Evolutionary conservation across 1,140 invertebrate genomes (phyloP), one percentile per base, ranked within the genome.

Genomic region (Aphis gossypii): DNA sequence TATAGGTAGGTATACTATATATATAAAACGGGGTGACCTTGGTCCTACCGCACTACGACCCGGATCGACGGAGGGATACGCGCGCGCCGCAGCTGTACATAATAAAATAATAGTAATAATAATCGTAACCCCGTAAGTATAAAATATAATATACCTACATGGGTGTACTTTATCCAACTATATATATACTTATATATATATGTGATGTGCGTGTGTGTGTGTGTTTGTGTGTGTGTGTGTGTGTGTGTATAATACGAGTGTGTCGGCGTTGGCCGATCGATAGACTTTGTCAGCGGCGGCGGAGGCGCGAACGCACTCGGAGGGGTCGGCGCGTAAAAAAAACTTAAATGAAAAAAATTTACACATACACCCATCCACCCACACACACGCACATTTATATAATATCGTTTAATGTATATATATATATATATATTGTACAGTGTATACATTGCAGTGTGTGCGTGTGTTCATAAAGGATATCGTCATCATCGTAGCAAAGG

Each of bases 21-120:
- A n/a, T 76, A 76, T 76, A 46, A 25, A 23, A 46, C 54, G 11
- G 21, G 23, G 46, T 35, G 90, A 92, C 91, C 91, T 92, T 92
- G 91, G 91, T 92, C 91, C 91, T 92, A 92, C 91, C 91, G 76
- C 91, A 92, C 91, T 92, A 83, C 76, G 76, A 84, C 76, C 91
- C 76, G 76, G 35, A 21, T 51, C 76, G 82, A 51, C n/a, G 56
- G 56, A 44, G 41, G 21, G 83, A 84, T 84, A 41, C 8, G 41
- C 23, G 30, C 30, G 25, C 9, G 60, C 60, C 30, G 30, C 60
- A 76, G 60, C 60, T 76, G 60, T 76, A 76, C 60, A 35, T 76
- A n/a, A 76, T 20, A 76, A n/a, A 76, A 76, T 76, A 68, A 76
- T 76, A 76, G 60, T 76, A 76, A 76, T 76, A 76, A 76, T 76